Conservation (phyloP, 2,797 vertebrate genomes). For the Hirundo rustica region DNA sequence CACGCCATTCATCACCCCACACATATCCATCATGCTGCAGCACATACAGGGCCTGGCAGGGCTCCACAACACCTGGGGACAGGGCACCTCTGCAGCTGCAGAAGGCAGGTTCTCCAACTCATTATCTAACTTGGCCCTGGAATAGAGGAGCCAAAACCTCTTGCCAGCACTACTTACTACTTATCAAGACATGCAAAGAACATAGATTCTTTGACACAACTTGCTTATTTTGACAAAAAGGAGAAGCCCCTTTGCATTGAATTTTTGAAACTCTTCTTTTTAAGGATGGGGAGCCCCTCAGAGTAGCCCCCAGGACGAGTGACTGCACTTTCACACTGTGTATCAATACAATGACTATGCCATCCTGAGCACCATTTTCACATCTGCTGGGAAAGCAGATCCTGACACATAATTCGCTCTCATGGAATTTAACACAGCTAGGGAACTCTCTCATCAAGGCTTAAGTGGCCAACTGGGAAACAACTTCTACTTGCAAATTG, state of each 20-base stretch:
- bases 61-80: background rate
- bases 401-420: background rate
- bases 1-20: conserved; percentile 57
- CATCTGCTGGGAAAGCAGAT: background rate
- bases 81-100: background rate
- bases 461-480: background rate
- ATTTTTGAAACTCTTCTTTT: background rate
- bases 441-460: background rate
- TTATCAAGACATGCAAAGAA: conserved; percentile 37
- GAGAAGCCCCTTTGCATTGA: background rate
- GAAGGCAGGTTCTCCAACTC: background rate
- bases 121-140: conserved; percentile 57
- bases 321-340: background rate
- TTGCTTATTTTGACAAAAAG: conserved; percentile 11
- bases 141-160: conserved; percentile 15
- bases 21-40: conserved; percentile 57
- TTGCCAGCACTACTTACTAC: background rate
- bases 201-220: background rate
- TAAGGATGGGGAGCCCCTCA: background rate
- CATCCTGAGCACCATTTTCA: background rate
- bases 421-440: background rate
- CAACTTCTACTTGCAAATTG: background rate
- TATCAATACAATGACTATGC: background rate
- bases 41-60: background rate
- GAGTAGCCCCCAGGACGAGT: background rate